Evolutionary conservation across 1,140 invertebrate species (phyloP).

Genomic region (Drosophila tristis): DNA sequence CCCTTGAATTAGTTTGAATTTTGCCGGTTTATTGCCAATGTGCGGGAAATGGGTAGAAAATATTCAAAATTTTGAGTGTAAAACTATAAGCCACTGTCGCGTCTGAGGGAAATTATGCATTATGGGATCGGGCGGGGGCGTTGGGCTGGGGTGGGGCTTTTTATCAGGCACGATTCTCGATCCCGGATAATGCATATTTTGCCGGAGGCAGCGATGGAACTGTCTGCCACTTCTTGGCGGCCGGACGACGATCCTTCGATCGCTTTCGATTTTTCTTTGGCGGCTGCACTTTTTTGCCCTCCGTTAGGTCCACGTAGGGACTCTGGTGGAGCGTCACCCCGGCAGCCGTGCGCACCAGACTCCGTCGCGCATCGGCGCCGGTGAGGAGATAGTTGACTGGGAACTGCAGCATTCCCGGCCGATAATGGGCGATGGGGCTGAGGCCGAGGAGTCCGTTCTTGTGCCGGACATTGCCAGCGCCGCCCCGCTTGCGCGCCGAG

Average conservation of each 20-base stretch:
- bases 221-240: slow-evolving; percentile 29
- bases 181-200: slow-evolving; percentile 53
- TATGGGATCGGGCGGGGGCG: slow-evolving; percentile 25
- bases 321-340: slow-evolving; percentile 56
- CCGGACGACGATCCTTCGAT: neutral
- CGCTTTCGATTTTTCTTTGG: neutral
- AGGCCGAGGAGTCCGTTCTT: slow-evolving; percentile 9
- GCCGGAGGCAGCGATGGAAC: slow-evolving; percentile 17
- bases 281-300: slow-evolving; percentile 9
- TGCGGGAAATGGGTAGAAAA: neutral
- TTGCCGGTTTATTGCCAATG: slow-evolving; percentile 43
- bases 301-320: slow-evolving; percentile 9
- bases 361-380: slow-evolving; percentile 36
- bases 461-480: neutral
- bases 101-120: slow-evolving; percentile 42
- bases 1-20: slow-evolving; percentile 36
- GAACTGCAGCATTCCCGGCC: slow-evolving; percentile 39
- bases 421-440: slow-evolving; percentile 49
- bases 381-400: slow-evolving; percentile 27
- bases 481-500: neutral
- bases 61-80: slow-evolving; percentile 39
- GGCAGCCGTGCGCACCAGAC: slow-evolving; percentile 63
- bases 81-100: slow-evolving; percentile 53
- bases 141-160: too few species aligned
- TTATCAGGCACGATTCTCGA: slow-evolving; percentile 2